Evolutionary conservation across 2,113 vertebrate species (phyloP), one percentile per base, ranked within the genome.

Genomic region (Psephotus haematonotus): DNA sequence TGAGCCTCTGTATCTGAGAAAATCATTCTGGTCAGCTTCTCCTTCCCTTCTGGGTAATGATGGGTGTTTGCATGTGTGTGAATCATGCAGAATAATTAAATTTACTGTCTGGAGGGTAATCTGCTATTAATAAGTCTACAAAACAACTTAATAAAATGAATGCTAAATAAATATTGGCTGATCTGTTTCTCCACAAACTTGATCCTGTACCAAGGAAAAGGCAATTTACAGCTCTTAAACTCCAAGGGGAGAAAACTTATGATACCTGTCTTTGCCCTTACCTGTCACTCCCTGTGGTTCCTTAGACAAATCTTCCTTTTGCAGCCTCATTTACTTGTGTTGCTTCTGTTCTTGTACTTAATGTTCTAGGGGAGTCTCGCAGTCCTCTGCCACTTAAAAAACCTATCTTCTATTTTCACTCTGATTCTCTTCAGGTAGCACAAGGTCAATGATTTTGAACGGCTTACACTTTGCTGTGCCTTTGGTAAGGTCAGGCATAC

Each of bases 1-100:
- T 13, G 11, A 86, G n/a, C 64, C n/a, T 47, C 57, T 18, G 2
- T 39, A 52, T 41, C 37, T 27, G 33, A 71, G 22, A 53, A 62
- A 62, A 53, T 8, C 28, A 23, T 24, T 9, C 39, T 46, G 46
- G 46, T 82, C 70, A 85, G 33, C n/a, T 75, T 78, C 37, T 57
- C 13, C 35, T 70, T 85, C 43, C 31, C 33, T 52, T 2, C 17
- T 37, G 47, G 17, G n/a, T 59, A 75, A 37, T 0, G 0, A 28
- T 13, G 53, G 77, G 43, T 46, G 82, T 44, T 35, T 33, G 9
- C 27, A 27, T 18, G 12, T 41, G 57, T 86, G 18, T 39, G 47
- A 64, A 55, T 76, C 39, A 18, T 20, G 29, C 83, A 83, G 65
- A 63, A 72, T 41, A 82, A 82, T 7, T 43, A 29, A 75, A 79